Conservation (phyloP, 2,888 invertebrate species). For the Holacanthella duospinosa region DNA sequence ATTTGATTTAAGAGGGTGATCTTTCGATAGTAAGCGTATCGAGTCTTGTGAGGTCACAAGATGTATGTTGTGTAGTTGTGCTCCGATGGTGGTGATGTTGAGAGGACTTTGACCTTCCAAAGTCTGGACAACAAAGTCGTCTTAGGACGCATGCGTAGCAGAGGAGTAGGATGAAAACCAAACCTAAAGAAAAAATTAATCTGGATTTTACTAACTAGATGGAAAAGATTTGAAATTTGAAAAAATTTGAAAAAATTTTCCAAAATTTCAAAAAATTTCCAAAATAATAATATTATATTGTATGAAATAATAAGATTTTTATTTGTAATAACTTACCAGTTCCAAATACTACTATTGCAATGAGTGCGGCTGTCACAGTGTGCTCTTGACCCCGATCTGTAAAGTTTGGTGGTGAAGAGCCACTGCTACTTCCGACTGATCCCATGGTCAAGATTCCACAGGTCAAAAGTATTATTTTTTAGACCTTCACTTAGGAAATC, state of each 20-base stretch:
- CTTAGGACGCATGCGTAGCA: conserved; percentile 58
- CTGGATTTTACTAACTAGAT: too few relatives aligned
- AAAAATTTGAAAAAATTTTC: too few relatives aligned
- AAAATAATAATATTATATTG: too few relatives aligned
- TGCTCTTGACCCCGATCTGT: neutral
- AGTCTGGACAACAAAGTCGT: conserved; percentile 50
- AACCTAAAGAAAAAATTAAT: too few relatives aligned
- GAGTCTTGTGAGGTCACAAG: conserved; percentile 36
- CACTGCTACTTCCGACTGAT: neutral
- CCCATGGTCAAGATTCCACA: neutral
- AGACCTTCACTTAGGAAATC: too few relatives aligned
- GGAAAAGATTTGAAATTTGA: too few relatives aligned
- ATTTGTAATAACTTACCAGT: too few relatives aligned
- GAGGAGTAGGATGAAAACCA: conserved; percentile 53
- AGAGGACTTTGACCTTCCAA: conserved; percentile 27
- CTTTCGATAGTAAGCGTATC: conserved; percentile 33
- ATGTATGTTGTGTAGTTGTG: conserved; percentile 35
- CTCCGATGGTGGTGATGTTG: conserved; percentile 28
- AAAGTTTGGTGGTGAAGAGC: neutral
- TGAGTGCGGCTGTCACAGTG: conserved; percentile 20
- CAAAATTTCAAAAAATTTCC: too few relatives aligned
- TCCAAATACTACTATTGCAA: conserved; percentile 31
- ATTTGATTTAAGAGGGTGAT: conserved; percentile 22
- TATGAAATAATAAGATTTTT: too few relatives aligned
- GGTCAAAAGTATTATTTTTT: neutral